Base-by-base conservation (phyloP, 2,888 invertebrate genomes). In the Hyles lineata region DNA sequence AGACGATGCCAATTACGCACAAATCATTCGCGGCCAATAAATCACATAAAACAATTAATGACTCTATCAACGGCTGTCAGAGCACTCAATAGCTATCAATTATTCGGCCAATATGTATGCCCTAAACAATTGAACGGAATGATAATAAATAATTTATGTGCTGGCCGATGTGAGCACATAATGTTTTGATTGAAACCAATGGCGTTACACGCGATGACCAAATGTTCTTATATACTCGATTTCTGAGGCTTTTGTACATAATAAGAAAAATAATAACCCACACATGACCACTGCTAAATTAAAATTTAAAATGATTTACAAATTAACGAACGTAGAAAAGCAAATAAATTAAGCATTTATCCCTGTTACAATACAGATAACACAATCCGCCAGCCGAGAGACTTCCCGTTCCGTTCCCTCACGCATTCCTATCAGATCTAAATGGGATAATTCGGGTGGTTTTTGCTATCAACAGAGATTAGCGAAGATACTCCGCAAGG, bases 141-240 rank as follows among this genome's bases (percentile, higher is more conserved):
- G 77, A 78, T 82, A 78, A 82, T 85, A 83, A 87, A 84, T 72
- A 58, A 88, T 86, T 88, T 85, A 89, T 86, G 84, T 79, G 77
- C 76, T 72, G 77, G 78, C 77, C 79, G 76, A 77, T 80, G 81
- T 67, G 55, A 72, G 72, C 63, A 58, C 58, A 72, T 79, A 79
- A 77, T 74, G 80, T 78, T 80, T 80, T 86, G 83, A 90, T 89
- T 87, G 85, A 83, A 83, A 85, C 83, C 86, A 88, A 90, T 86
- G 82, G 83, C 72, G 69, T 70, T 63, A 71, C 52, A 70, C 72
- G 59, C 50, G 52, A 73, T 71, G 58, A 71, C 29, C 63, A 72
- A 35, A n/a, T n/a, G 55, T n/a, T 52, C 52, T 52, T 55, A 55
- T 11, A 2, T 15, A n/a, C 2, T 5, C 4, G 19, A 55, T 6